A percentile compares a stretch with the other conserved stretches of the same genome.
phyloP scores from a whole-genome alignment of 1,140 invertebrate genomes.

The Drosophila tropicalis region DNA sequence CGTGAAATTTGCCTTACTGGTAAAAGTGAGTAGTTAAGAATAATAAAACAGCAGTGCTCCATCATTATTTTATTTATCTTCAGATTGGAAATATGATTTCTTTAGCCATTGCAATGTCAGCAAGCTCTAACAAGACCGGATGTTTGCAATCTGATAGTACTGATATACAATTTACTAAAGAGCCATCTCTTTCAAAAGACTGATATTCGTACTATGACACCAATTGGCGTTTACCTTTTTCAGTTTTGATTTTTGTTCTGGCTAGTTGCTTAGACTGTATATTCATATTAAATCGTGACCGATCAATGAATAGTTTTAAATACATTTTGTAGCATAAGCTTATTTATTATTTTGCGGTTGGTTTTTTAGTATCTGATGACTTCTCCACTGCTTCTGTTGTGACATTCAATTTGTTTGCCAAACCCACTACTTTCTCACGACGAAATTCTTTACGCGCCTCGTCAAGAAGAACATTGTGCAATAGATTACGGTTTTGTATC shows the following conservation, averaged over 20 bases:
- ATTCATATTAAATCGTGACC: background rate
- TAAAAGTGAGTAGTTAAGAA: constrained; percentile 50
- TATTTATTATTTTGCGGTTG: constrained; percentile 13
- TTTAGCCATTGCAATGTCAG: constrained; percentile 75
- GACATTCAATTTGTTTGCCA: constrained; percentile 48
- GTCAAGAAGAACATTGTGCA: constrained; percentile 89
- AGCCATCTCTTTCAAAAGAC: background rate
- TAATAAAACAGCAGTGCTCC: background rate
- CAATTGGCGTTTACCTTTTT: background rate
- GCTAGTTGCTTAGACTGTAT: background rate
- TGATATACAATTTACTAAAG: background rate
- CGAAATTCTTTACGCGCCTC: constrained; percentile 89
- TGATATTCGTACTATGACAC: background rate
- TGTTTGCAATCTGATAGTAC: background rate
- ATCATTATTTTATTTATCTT: constrained; percentile 18
- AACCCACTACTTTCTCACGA: constrained; percentile 64
- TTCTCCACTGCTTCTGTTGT: constrained; percentile 22
- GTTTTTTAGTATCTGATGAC: constrained; percentile 7
- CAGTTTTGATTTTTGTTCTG: background rate
- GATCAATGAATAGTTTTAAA: background rate
- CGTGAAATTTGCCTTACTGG: constrained; percentile 74
- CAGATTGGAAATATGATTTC: constrained; percentile 72
- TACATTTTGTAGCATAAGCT: background rate
- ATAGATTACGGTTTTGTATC: constrained; percentile 85
- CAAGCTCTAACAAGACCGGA: constrained; percentile 39